Evolutionary conservation across 2,113 vertebrate genomes (phyloP), one percentile per base, ranked within the genome.

Genomic region (Ammodytes marinus): DNA sequence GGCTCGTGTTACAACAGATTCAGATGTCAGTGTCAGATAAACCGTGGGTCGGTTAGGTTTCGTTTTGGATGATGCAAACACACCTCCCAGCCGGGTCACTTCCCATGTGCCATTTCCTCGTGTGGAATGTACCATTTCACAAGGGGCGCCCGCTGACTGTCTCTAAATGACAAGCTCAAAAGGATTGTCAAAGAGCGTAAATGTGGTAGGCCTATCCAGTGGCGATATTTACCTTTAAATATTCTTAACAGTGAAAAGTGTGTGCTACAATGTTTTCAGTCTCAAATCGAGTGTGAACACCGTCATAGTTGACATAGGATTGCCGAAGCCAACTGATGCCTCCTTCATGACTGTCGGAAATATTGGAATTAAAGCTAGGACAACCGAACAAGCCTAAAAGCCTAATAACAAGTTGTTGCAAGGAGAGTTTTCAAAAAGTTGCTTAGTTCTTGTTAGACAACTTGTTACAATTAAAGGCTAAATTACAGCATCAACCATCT

Each of bases 41-140:
- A 15, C 49, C 0, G 12, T 0, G 1, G 27, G 27, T 27, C 27
- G 27, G 37, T 4, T 8, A 5, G 6, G 67, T 91, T 90, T 91
- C 82, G 61, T 46, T 91, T 92, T 91, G 69, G 50, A n/a, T 15
- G 50, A n/a, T 15, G 8, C 5, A 12, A 17, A 14, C 12, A 11
- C 45, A 37, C 15, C 27, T 15, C 43, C 27, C 27, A 27, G 27
- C 27, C 27, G 27, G 9, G 15, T 12, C 45, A 47, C 3, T 2
- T 15, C n/a, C 3, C 82, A 95, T 96, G 96, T 93, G 96, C 83
- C 94, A 89, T 91, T 15, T 89, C n/a, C 74, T 68, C 39, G 64
- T 42, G 58, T 43, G 76, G 93, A 83, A 45, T 59, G 76, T 90
- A 90, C 93, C 92, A 94, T 75, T 57, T 54, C 54, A 15, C 1